Percentiles rank a stretch among this genome's conserved stretches.
phyloP scores from a whole-genome alignment of 53 echinoderm and acorn worm genomes.

The Patiria pectinifera region DNA sequence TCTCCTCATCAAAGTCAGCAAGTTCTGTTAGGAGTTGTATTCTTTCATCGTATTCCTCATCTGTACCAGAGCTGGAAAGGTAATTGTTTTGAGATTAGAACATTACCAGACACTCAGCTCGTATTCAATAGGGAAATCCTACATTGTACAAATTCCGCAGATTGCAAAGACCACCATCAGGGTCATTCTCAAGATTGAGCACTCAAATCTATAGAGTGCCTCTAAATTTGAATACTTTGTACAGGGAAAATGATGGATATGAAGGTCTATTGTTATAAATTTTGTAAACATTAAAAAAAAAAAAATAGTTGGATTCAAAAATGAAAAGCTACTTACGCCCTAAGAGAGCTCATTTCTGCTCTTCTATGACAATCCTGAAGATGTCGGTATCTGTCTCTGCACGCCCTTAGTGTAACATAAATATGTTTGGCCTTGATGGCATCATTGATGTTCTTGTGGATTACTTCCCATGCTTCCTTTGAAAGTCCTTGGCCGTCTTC shows the following conservation, averaged over 20 bases:
- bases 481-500: too few species aligned
- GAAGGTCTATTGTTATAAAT: too few species aligned
- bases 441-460: not conserved
- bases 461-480: slow-evolving; percentile 5
- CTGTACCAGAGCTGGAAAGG: slow-evolving; percentile 6
- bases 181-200: too few species aligned
- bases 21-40: not conserved
- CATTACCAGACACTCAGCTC: not conserved
- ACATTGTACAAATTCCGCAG: too few species aligned
- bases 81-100: not conserved
- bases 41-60: slow-evolving; percentile 13
- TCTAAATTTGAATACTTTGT: too few species aligned
- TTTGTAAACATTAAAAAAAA: too few species aligned
- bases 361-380: slow-evolving; percentile 2
- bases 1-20: not conserved
- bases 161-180: too few species aligned
- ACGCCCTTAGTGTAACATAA: slow-evolving; percentile 32
- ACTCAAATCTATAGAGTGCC: too few species aligned
- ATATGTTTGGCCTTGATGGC: not conserved
- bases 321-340: slow-evolving; percentile 11
- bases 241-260: too few species aligned
- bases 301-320: too few species aligned
- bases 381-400: slow-evolving; percentile 10
- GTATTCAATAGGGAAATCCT: not conserved
- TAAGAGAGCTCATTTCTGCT: slow-evolving; percentile 18